These are phyloP conservation scores for Netelia melanura DNA, from an alignment of 2,888 invertebrate species.

Conservation along the genomic window DNA sequence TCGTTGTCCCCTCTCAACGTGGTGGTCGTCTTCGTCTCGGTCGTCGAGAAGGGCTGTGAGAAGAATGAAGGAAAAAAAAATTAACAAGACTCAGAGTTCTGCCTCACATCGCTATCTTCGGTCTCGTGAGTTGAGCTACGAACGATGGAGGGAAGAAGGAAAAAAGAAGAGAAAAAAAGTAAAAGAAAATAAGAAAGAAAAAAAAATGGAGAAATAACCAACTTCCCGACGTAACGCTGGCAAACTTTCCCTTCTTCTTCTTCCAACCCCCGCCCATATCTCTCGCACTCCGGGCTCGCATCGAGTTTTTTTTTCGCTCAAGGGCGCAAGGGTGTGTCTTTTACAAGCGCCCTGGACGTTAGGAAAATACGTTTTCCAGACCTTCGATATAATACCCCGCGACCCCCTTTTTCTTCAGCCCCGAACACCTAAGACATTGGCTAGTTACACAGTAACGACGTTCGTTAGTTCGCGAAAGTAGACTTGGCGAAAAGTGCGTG, in stretches of 20 bases:
- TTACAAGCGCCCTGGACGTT: slow-evolving; percentile 39
- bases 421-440: neutral
- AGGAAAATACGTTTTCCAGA: slow-evolving; percentile 16
- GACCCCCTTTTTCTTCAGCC: neutral
- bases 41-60: slow-evolving; percentile 33
- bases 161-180: slow-evolving; percentile 13
- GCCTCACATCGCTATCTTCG: slow-evolving; percentile 61
- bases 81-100: slow-evolving; percentile 66
- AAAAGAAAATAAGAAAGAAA: slow-evolving; percentile 43
- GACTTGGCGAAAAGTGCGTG: slow-evolving; percentile 65
- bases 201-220: slow-evolving; percentile 70
- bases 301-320: slow-evolving; percentile 59
- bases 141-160: too few species aligned
- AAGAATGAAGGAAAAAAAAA: slow-evolving; percentile 65
- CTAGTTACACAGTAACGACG: slow-evolving; percentile 13
- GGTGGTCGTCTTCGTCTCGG: slow-evolving; percentile 38
- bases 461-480: slow-evolving; percentile 53
- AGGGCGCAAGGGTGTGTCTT: slow-evolving; percentile 54
- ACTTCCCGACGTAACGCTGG: slow-evolving; percentile 69
- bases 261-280: slow-evolving; percentile 8
- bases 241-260: slow-evolving; percentile 60
- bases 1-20: slow-evolving; percentile 63
- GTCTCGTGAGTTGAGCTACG: slow-evolving; percentile 50
- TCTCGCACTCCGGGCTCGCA: slow-evolving; percentile 29
- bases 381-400: slow-evolving; percentile 1